phyloP scores from a whole-genome alignment of 2,888 invertebrate genomes.

The Apamea sordens region DNA sequence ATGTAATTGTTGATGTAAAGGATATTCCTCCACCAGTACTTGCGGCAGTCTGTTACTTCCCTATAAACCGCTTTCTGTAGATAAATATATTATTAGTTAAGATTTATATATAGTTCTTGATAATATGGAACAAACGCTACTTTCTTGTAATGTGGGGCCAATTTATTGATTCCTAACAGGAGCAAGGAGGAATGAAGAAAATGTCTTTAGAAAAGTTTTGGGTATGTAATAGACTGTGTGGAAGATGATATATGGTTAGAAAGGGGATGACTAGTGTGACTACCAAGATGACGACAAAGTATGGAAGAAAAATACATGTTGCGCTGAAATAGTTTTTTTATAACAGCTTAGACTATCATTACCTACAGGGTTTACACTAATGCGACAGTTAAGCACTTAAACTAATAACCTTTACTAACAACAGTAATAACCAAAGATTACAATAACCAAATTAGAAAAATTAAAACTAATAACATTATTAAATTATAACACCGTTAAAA shows the following conservation, averaged over 20 bases:
- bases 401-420: too few species aligned
- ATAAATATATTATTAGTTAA: not conserved
- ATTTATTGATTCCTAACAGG: not conserved
- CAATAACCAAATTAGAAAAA: too few species aligned
- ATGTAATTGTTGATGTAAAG: conserved; percentile 75
- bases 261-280: not conserved
- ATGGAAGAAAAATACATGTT: not conserved
- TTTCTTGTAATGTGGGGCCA: not conserved
- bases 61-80: not conserved
- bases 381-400: too few species aligned
- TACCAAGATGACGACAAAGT: not conserved
- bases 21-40: conserved; percentile 74
- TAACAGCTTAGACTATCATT: too few species aligned
- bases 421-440: too few species aligned
- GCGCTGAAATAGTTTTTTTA: not conserved
- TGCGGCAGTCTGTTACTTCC: conserved; percentile 67
- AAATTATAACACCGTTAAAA: too few species aligned
- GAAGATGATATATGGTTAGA: not conserved
- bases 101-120: not conserved
- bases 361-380: too few species aligned
- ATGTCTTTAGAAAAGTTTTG: not conserved
- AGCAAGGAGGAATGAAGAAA: not conserved
- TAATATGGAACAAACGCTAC: not conserved
- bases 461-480: too few species aligned
- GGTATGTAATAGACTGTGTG: not conserved